Conservation (phyloP, 2,113 vertebrate genomes). For the Tinamus guttatus region DNA sequence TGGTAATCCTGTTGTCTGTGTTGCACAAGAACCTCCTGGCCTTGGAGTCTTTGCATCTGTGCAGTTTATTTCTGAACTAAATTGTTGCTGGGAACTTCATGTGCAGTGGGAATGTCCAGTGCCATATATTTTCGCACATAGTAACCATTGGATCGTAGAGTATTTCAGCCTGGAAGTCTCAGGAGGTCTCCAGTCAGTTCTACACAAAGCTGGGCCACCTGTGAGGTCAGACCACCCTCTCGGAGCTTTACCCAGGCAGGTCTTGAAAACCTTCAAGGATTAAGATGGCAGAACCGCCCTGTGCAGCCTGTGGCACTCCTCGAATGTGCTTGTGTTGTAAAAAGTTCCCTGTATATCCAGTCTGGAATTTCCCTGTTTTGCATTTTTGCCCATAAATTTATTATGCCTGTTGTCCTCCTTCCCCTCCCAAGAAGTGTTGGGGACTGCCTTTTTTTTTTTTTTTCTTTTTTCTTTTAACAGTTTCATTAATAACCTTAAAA, state of each 20-base stretch:
- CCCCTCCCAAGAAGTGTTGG: too few species aligned
- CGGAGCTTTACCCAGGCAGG: not conserved
- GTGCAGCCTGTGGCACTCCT: not conserved
- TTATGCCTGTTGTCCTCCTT: not conserved
- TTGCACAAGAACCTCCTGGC: not conserved
- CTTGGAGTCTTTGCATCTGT: not conserved
- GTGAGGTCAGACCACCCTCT: not conserved
- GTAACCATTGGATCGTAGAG: not conserved
- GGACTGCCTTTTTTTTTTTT: not conserved
- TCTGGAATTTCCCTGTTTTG: not conserved
- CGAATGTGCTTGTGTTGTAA: not conserved
- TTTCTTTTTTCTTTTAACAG: not conserved
- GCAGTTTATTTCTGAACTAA: conserved; percentile 28
- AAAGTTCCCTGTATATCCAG: not conserved
- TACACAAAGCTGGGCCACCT: not conserved
- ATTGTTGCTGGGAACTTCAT: not conserved
- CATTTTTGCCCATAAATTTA: not conserved
- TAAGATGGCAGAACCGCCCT: not conserved
- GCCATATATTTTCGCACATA: not conserved
- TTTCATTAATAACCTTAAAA: not conserved
- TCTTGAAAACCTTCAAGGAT: not conserved
- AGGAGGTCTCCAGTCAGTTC: not conserved
- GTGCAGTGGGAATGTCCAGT: not conserved
- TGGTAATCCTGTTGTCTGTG: not conserved
- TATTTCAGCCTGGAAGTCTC: not conserved